Evolutionary conservation across 2,797 vertebrate species (phyloP).

Genomic region (Phataginus tricuspis): DNA sequence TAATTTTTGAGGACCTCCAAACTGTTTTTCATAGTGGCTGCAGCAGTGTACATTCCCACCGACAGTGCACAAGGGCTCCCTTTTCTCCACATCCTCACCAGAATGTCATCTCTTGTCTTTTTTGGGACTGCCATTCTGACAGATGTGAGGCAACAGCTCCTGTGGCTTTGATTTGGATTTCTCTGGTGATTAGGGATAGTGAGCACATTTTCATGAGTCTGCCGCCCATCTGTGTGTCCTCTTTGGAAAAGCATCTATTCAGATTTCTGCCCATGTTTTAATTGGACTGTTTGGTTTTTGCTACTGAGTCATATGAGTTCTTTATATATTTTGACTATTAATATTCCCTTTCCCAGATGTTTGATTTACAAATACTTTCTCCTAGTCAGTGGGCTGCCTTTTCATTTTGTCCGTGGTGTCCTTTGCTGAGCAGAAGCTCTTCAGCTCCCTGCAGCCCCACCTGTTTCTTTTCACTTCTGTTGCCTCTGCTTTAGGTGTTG

Average conservation of each 20-base stretch:
- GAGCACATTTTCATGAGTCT: background rate
- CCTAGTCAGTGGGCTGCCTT: background rate
- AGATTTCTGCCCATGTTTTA: background rate
- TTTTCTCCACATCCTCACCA: background rate
- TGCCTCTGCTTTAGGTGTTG: background rate
- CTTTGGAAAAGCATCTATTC: background rate
- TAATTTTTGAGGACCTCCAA: background rate
- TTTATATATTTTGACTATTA: background rate
- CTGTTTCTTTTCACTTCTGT: background rate
- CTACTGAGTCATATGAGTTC: background rate
- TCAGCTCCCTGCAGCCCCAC: background rate
- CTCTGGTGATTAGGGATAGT: background rate
- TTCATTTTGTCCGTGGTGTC: background rate
- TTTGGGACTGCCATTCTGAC: background rate
- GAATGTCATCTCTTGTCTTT: background rate
- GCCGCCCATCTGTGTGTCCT: background rate
- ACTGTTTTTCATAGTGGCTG: background rate
- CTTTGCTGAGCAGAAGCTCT: background rate
- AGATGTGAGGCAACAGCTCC: background rate
- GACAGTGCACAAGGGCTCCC: background rate
- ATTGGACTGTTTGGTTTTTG: background rate
- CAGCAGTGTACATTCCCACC: background rate
- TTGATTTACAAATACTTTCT: background rate
- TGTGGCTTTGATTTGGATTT: background rate
- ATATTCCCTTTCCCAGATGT: background rate